Base-by-base conservation (phyloP, 2,797 vertebrate genomes). In the Anguilla megastoma region DNA sequence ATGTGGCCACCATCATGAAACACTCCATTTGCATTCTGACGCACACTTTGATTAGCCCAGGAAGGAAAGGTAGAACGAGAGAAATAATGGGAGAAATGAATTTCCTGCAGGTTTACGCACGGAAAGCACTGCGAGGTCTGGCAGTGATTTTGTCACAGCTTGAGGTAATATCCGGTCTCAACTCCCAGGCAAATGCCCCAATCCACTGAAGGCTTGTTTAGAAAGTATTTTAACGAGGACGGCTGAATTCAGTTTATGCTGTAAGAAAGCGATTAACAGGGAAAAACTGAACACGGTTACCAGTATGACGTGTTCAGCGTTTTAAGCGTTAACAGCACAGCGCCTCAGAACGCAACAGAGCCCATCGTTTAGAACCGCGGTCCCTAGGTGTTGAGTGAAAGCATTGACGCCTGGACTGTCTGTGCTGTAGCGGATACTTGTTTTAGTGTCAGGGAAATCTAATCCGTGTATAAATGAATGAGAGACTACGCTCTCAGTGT, bases 391-490 rank as follows among this genome's bases (percentile, higher is more conserved):
- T 36, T 85, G 86, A 85, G 74, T 41, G 87, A 90, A 89, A 79
- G 50, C 41, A 52, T 87, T 30, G 24, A 79, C 83, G 21, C 87
- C 69, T 88, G 87, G 89, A 74, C 74, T 85, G 45, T 84, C 24
- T 74, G 87, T 88, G 50, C 33, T 33, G 48, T 56, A 54, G 30
- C 33, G 63, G 63, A 74, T 74, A 10, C 84, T 54, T 88, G 86
- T 91, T 90, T 86, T 82, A 87, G 45, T 88, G 86, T 91, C 86
- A 86, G 27, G 60, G 93, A 93, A 92, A 95, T 93, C 45, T 45
- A 92, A 94, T 92, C 91, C 87, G 30, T 27, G 88, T 91, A 89
- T 93, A 92, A 93, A 94, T 92, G 90, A 92, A 83, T 69, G 86
- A 86, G 88, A 88, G 66, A 91, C 90, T 91, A 89, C 85, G 74